A percentile compares a stretch with the other conserved stretches of the same genome.
These are phyloP conservation scores for Phrynosoma platyrhinos DNA, from an alignment of 2,113 vertebrate species.

Conservation along the genomic window DNA sequence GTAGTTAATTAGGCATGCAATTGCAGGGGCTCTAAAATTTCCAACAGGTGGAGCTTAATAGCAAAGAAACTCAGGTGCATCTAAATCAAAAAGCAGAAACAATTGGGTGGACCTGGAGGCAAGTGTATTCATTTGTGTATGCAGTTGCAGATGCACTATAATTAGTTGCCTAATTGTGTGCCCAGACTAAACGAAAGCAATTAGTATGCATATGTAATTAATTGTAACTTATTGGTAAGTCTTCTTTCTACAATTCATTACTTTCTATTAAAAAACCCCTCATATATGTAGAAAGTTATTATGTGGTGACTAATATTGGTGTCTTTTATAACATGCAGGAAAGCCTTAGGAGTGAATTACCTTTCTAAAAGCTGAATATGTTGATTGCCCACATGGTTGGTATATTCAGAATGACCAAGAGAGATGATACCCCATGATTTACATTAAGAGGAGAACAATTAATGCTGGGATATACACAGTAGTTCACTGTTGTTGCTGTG, in stretches of 20 bases:
- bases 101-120: conserved; percentile 31
- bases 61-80: conserved; percentile 28
- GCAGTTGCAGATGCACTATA: conserved; percentile 62
- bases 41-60: conserved; percentile 60
- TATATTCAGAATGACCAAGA: neutral
- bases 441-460: neutral
- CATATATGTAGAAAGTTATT: conserved; percentile 49
- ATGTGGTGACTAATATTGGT: neutral
- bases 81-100: conserved; percentile 37
- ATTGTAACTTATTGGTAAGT: conserved; percentile 69
- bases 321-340: neutral
- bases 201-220: conserved; percentile 63
- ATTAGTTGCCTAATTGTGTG: conserved; percentile 69
- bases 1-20: conserved; percentile 70
- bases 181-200: conserved; percentile 51
- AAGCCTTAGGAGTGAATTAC: neutral
- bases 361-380: neutral
- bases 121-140: conserved; percentile 47
- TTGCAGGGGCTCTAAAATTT: conserved; percentile 63
- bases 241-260: conserved; percentile 39
- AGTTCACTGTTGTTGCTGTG: no score
- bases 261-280: conserved; percentile 51
- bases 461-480: neutral
- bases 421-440: neutral
- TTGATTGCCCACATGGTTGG: neutral